A percentile compares a stretch with the other conserved stretches of the same genome.
Evolutionary conservation across 2,113 vertebrate genomes (phyloP).

Genomic region (Phalacrocorax carbo): DNA sequence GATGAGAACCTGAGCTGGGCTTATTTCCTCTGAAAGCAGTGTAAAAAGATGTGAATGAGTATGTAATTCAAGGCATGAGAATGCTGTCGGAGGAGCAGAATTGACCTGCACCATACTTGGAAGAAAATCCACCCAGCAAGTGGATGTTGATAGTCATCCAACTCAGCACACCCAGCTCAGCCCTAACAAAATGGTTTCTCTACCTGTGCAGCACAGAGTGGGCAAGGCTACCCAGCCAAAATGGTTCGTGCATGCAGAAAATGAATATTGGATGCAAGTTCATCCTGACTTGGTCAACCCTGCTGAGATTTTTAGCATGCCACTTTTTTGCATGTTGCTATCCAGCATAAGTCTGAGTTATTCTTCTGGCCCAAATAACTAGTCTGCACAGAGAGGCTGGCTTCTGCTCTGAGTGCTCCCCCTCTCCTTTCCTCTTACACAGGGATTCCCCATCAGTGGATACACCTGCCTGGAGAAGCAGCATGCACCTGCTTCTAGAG

Average conservation of each 20-base stretch:
- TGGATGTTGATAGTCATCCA: background rate
- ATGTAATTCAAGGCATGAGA: background rate
- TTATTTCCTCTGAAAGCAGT: constrained; percentile 66
- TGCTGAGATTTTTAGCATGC: background rate
- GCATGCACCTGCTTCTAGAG: background rate
- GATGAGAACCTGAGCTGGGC: constrained; percentile 79
- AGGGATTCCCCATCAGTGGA: background rate
- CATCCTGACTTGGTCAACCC: background rate
- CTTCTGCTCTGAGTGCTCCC: background rate
- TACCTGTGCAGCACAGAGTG: background rate
- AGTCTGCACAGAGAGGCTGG: background rate
- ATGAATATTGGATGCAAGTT: background rate
- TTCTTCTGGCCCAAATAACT: background rate
- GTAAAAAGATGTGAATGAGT: background rate
- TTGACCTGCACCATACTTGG: fast-evolving
- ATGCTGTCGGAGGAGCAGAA: background rate
- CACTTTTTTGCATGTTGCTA: background rate
- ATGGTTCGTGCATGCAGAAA: background rate
- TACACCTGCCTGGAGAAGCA: background rate
- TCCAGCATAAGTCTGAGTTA: background rate
- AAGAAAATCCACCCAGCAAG: background rate
- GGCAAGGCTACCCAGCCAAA: background rate
- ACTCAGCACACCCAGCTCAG: background rate
- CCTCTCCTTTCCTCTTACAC: background rate
- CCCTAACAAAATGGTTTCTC: background rate